Base-by-base conservation (phyloP, 1,140 invertebrate genomes). In the Leptoteleia sp. region DNA sequence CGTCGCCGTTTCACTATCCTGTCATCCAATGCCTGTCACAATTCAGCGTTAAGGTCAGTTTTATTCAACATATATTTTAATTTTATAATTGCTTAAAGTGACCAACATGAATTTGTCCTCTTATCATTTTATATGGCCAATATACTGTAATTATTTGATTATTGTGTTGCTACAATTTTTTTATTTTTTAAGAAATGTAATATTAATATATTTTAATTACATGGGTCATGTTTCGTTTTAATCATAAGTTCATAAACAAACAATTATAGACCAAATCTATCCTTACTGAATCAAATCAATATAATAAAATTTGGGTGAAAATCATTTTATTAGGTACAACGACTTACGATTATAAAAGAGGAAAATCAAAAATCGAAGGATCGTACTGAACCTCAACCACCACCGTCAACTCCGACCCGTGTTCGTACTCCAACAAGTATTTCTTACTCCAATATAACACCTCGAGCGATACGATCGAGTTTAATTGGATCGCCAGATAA, bases 401-500 rank as follows among this genome's bases (percentile, higher is more conserved):
- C 70, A 13, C 77, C 77, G 1, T 79, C 77, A 0, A 79, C 70
- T 25, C 77, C 70, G 0, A 79, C 70, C 19, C 48, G 65, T 1
- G 52, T 71, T 31, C 70, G 65, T 7, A 75, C 62, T 33, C 76
- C 76, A 12, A 64, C 50, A 5, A 75, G 50, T 22, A 68, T 68
- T 1, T 59, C 62, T 15, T 71, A 64, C 35, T 68, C 62, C 9
- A 27, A 76, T 3, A 48, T 87, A 11, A 87, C 84, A 7, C 83
- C 86, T 11, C 70, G 78, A 80, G 83, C 84, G 2, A 50, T 87
- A 12, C 77, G 78, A 11, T 81, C 80, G 15, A 81, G 84, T 59
- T 55, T 89, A 38, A 83, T 83, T 0, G 85, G 78, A 77, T 81
- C 88, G 11, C 84, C 87, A 15, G 83, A 87, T n/a, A 70, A 50